Evolutionary conservation across 2,888 invertebrate species (phyloP), one percentile per base, ranked within the genome.

Genomic region (Allolobophora icterica): DNA sequence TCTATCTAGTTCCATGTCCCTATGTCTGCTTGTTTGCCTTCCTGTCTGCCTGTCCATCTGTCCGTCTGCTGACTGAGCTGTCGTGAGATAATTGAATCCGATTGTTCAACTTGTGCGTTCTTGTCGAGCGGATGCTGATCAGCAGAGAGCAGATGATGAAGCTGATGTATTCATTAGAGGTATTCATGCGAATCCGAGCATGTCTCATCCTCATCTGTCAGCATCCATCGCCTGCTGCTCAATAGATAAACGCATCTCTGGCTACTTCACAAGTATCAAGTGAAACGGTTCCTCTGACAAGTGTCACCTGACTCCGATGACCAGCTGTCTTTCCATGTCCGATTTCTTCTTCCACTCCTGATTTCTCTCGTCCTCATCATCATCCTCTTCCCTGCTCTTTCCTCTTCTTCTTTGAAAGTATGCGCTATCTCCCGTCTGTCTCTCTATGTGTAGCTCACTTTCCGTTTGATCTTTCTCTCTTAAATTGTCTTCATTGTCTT

Each of bases 271-370:
- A n/a, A 71, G 71, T 71, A 71, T 71, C 71, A 30, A n/a, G n/a
- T 71, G 71, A 71, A 6, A n/a, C 71, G 17, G 30, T 71, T 71
- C 71, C 71, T 71, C 71, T 71, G n/a, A 52, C 52, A 52, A 52
- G 52, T 52, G 19, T 21, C 52, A 52, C 21, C 52, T 30, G 11
- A 30, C 71, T 13, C 71, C 30, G 11, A 71, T 6, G 71, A n/a
- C 71, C 71, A 71, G 71, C 71, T 71, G 71, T 71, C 71, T 71
- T 71, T 71, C 71, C 71, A 71, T n/a, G n/a, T 71, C 71, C 30
- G 17, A 71, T 30, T 11, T 17, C 8, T n/a, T 71, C 71, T n/a
- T 71, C 30, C 8, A 11, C 17, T 71, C 71, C n/a, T 71, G n/a
- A 42, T 42, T 42, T 42, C 52, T 52, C 52, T 8, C 52, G 8